Conservation (phyloP, 2,888 invertebrate species). For the Micoletzkya japonica region DNA sequence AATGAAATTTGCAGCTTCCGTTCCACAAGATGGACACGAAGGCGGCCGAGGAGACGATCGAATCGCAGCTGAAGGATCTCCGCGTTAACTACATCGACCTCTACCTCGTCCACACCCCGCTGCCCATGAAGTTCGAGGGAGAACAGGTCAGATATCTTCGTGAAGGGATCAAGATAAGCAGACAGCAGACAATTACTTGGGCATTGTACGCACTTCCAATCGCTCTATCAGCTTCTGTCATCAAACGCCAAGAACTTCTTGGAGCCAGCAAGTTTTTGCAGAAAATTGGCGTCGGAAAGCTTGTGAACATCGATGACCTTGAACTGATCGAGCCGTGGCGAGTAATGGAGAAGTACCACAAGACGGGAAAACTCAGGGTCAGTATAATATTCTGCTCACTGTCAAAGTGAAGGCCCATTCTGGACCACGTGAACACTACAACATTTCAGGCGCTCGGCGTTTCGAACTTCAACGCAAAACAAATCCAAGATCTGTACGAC, state of each 20-base stretch:
- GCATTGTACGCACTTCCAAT: too few relatives aligned
- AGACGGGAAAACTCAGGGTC: constrained; percentile 29
- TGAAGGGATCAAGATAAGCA: too few relatives aligned
- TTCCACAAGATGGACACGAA: too few relatives aligned
- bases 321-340: constrained; percentile 53
- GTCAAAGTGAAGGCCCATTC: not conserved
- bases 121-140: constrained; percentile 31
- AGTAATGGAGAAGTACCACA: constrained; percentile 46
- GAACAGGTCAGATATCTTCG: too few relatives aligned
- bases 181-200: too few relatives aligned
- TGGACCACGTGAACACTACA: not conserved
- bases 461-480: constrained; percentile 55
- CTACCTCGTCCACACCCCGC: constrained; percentile 51
- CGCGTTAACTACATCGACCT: constrained; percentile 53
- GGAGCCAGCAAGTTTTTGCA: too few relatives aligned
- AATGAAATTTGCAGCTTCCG: too few relatives aligned
- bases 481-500: constrained; percentile 53
- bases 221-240: too few relatives aligned
- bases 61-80: constrained; percentile 49
- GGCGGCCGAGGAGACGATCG: too few relatives aligned
- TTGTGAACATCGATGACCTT: constrained; percentile 1
- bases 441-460: constrained; percentile 47
- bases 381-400: not conserved
- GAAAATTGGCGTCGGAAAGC: not conserved
- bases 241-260: too few relatives aligned